Evolutionary conservation across 2,888 invertebrate species (phyloP).

Genomic region (Sericinus montela): DNA sequence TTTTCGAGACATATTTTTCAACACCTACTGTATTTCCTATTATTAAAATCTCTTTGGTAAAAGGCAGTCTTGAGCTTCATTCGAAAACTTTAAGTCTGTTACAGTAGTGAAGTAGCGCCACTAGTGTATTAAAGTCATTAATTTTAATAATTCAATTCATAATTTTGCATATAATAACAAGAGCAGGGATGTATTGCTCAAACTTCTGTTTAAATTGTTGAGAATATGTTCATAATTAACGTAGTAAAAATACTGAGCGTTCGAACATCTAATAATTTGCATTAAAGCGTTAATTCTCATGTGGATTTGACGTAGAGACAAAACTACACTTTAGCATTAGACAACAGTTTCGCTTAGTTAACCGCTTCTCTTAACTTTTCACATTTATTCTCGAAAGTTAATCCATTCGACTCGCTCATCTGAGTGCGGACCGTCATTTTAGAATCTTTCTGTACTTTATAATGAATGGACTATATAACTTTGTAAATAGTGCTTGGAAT

Average conservation of each 20-base stretch:
- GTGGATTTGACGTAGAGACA: constrained; percentile 4
- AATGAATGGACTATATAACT: constrained; percentile 10
- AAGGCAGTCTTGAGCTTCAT: constrained; percentile 15
- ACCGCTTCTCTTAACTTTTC: constrained; percentile 43
- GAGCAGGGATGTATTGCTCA: neutral
- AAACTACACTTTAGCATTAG: constrained; percentile 9
- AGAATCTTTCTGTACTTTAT: constrained; percentile 10
- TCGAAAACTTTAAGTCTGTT: constrained; percentile 14
- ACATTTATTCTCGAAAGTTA: constrained; percentile 45
- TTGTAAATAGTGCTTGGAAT: constrained; percentile 7
- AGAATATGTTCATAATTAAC: no score
- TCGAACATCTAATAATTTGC: neutral
- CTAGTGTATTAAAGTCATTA: constrained; percentile 10
- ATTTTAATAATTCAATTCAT: constrained; percentile 12
- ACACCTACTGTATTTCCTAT: no score
- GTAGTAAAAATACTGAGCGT: no score
- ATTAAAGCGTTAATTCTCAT: neutral
- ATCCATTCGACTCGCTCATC: constrained; percentile 5
- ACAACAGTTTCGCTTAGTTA: constrained; percentile 55
- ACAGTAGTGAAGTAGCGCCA: constrained; percentile 3
- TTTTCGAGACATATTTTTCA: no score
- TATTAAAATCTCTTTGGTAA: no score
- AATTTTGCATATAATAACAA: constrained; percentile 10
- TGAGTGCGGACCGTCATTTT: constrained; percentile 11
- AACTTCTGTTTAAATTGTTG: neutral